phyloP scores from a whole-genome alignment of 2,113 vertebrate species.

The Phylloscopus whistleri region DNA sequence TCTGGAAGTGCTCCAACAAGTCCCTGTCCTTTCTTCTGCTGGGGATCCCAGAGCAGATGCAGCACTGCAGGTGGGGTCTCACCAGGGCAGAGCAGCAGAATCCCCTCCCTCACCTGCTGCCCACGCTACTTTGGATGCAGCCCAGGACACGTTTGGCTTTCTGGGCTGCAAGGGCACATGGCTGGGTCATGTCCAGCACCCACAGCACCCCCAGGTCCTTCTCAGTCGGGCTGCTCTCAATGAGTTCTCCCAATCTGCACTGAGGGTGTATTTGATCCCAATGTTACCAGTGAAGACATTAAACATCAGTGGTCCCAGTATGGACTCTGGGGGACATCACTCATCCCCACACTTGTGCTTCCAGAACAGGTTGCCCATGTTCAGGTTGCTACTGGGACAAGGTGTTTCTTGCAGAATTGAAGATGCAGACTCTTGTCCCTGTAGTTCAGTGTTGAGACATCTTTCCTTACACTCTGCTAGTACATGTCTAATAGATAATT shows the following conservation, averaged over 20 bases:
- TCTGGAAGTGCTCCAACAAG: rapidly evolving
- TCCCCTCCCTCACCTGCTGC: no score
- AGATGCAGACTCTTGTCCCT: neutral
- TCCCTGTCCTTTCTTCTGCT: neutral
- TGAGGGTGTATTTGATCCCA: neutral
- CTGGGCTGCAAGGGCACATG: rapidly evolving
- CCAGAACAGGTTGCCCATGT: neutral
- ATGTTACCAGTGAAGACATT: rapidly evolving
- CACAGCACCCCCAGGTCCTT: neutral
- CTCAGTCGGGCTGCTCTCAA: rapidly evolving
- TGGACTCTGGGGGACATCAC: rapidly evolving
- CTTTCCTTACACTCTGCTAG: neutral
- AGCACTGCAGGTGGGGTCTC: neutral
- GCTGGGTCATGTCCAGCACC: neutral
- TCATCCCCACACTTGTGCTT: neutral
- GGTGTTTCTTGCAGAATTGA: neutral
- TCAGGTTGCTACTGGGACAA: neutral
- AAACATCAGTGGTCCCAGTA: neutral
- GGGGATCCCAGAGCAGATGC: rapidly evolving
- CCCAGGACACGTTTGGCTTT: rapidly evolving
- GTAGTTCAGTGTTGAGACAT: neutral
- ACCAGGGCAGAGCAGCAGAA: neutral
- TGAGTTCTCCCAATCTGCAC: neutral
- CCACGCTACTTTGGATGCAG: rapidly evolving
- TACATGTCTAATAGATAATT: neutral